These are phyloP conservation scores for Drosophila melanocephala DNA, from an alignment of 2,888 invertebrate species.

Conservation along the genomic window DNA sequence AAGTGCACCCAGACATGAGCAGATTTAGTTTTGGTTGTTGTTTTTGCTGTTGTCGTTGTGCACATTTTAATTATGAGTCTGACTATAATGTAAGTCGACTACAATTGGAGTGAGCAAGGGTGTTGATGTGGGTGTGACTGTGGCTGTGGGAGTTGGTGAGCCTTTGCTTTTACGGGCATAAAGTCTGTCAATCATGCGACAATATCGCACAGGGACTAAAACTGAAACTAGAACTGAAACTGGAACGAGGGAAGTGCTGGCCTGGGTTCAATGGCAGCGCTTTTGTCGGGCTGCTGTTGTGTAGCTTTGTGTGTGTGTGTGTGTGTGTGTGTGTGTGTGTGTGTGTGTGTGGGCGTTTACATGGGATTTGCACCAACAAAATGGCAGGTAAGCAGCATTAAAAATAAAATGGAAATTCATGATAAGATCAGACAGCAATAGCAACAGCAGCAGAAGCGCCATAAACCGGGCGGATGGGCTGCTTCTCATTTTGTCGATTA, in stretches of 20 bases:
- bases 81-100: slow-evolving; percentile 42
- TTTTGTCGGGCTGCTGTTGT: slow-evolving; percentile 1
- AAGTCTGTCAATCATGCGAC: slow-evolving; percentile 64
- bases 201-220: slow-evolving; percentile 44
- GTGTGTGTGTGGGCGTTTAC: background rate
- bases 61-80: slow-evolving; percentile 64
- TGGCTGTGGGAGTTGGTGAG: background rate
- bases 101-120: slow-evolving; percentile 8
- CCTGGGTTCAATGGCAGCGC: slow-evolving; percentile 36
- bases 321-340: background rate
- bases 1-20: slow-evolving; percentile 34
- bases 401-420: slow-evolving; percentile 50
- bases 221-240: slow-evolving; percentile 30
- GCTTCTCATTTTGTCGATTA: slow-evolving; percentile 54
- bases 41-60: slow-evolving; percentile 31
- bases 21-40: background rate
- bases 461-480: slow-evolving; percentile 13
- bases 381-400: slow-evolving; percentile 56
- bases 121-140: slow-evolving; percentile 9
- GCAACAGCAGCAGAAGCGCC: background rate
- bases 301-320: slow-evolving; percentile 1
- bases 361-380: slow-evolving; percentile 40
- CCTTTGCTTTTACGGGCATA: slow-evolving; percentile 41
- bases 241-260: background rate
- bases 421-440: slow-evolving; percentile 46